phyloP scores from a whole-genome alignment of 2,113 vertebrate species.

The Haemorhous mexicanus region DNA sequence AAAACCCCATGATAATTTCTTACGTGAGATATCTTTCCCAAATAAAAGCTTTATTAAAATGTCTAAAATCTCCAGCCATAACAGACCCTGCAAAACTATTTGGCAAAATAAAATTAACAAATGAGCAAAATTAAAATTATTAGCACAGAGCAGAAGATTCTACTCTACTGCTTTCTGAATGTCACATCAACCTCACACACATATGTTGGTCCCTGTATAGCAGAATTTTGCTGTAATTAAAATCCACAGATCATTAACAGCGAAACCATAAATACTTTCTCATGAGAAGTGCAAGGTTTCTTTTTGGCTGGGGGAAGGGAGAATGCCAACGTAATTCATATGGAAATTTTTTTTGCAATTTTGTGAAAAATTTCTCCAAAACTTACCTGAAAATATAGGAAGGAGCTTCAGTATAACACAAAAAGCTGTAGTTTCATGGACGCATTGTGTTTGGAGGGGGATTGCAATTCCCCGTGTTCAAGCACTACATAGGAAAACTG shows the following conservation, averaged over 20 bases:
- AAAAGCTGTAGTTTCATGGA: neutral
- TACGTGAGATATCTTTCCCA: neutral
- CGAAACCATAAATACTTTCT: neutral
- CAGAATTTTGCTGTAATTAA: neutral
- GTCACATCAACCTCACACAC: neutral
- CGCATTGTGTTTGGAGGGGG: fast-evolving
- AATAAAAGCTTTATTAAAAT: neutral
- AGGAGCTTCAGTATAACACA: neutral
- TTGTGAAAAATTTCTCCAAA: neutral
- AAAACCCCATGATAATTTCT: neutral
- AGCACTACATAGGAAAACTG: neutral
- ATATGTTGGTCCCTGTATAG: neutral
- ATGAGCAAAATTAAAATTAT: neutral
- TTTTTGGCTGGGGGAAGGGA: neutral
- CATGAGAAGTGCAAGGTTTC: neutral
- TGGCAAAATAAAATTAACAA: neutral
- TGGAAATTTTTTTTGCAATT: neutral
- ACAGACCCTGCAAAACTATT: neutral
- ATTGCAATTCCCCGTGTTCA: neutral
- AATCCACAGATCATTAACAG: neutral
- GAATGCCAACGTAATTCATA: neutral
- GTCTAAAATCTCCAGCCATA: neutral
- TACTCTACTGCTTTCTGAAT: neutral
- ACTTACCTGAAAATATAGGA: neutral
- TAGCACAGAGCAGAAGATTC: neutral